Base-by-base conservation (phyloP, 2,888 invertebrate species). In the Amiota minor region DNA sequence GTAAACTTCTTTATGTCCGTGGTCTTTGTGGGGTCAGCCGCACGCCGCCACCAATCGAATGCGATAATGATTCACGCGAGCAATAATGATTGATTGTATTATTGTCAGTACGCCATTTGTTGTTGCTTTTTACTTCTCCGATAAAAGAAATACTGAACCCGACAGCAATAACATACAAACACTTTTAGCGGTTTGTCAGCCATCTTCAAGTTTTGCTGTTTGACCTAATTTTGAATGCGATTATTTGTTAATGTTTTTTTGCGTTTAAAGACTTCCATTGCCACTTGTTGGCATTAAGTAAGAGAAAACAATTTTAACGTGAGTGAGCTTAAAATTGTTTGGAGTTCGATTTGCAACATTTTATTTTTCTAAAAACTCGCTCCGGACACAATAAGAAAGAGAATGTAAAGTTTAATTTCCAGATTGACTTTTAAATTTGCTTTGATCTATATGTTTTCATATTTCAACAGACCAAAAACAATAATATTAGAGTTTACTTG, bases 11-110 rank as follows among this genome's bases (percentile, higher is more conserved):
- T 53, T 9, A 12, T n/a, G 3, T 53, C n/a, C 10, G 53, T 53
- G 12, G 53, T 2, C 53, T 53, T 10, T 53, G 35, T 6, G 35
- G 6, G 6, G 35, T 35, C 6, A 6, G 6, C 6, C 35, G 35
- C 35, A 35, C 35, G 35, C 35, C 35, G 35, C 35, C 35, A 20
- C 20, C 18, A 59, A 18, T 59, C 2, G 9, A 59, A 20, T 18
- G 59, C 20, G 45, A 10, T 23, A 62, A 62, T 62, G 62, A n/a
- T 62, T 62, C 67, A 68, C 67, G 67, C 67, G 20, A 68, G 53
- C 53, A 20, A 68, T 68, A 53, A 68, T 68, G 67, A 68, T 68
- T 50, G 50, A 68, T 68, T 53, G 50, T 35, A 18, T 65, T 68
- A 12, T 47, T 67, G 50, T 68, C 53, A 20, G 67, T 35, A 3